Percentiles rank a stretch among this genome's conserved stretches.
These are phyloP conservation scores for Andrena trimmerana DNA, from an alignment of 2,888 invertebrate species.

Conservation along the genomic window DNA sequence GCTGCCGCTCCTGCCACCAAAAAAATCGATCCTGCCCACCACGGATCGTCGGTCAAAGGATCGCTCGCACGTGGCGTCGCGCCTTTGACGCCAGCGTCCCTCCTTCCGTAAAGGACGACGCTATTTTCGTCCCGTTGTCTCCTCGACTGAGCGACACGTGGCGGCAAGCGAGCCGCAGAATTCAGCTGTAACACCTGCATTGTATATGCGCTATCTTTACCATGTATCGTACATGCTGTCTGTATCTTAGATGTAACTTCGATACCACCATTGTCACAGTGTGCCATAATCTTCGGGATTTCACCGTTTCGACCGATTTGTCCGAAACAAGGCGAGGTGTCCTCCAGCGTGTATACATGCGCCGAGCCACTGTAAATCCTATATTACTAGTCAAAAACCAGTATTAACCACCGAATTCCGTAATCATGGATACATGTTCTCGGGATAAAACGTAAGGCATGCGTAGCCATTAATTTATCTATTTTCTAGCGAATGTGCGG, in stretches of 20 bases:
- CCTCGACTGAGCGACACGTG: background rate
- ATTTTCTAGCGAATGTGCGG: constrained; percentile 31
- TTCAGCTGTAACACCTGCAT: background rate
- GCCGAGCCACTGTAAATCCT: constrained; percentile 23
- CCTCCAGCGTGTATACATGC: background rate
- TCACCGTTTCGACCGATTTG: background rate
- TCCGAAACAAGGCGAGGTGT: background rate
- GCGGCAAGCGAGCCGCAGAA: background rate
- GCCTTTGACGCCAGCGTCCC: background rate
- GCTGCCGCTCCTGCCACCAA: background rate
- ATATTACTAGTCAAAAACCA: constrained; percentile 75
- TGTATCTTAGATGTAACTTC: constrained; percentile 17
- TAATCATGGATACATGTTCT: background rate
- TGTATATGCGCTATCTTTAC: background rate
- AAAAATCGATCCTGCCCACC: constrained; percentile 17
- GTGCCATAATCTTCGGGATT: constrained; percentile 45
- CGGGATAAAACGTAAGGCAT: background rate
- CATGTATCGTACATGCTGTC: constrained; percentile 1
- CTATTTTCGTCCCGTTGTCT: background rate
- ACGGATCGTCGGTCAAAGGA: constrained; percentile 30
- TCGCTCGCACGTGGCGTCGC: too few relatives aligned
- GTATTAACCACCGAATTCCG: constrained; percentile 69
- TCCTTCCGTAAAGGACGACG: background rate
- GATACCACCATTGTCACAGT: constrained; percentile 1
- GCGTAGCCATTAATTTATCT: constrained; percentile 51